phyloP scores from a whole-genome alignment of 2,797 vertebrate genomes.

The Chloroceryle inda region DNA sequence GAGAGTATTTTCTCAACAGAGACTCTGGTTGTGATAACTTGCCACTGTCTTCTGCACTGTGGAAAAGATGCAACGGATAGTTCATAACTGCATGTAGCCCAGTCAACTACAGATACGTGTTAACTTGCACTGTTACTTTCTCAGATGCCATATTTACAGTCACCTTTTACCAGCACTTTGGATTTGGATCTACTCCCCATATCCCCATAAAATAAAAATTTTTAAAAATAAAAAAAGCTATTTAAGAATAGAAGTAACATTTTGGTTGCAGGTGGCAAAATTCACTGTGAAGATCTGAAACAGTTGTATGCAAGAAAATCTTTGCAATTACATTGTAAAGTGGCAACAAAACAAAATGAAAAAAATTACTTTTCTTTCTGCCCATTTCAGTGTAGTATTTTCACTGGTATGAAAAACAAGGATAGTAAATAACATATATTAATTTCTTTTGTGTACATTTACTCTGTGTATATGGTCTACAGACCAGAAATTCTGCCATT shows the following conservation, averaged over 20 bases:
- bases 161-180: neutral
- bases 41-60: slow-evolving; percentile 29
- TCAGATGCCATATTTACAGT: slow-evolving; percentile 5
- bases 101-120: slow-evolving; percentile 1
- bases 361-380: neutral
- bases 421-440: neutral
- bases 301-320: neutral
- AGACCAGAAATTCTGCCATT: neutral
- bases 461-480: neutral
- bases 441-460: neutral
- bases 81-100: slow-evolving; percentile 21
- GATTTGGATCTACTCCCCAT: neutral
- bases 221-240: neutral
- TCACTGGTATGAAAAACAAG: neutral
- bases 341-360: neutral
- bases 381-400: neutral
- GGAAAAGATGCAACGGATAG: slow-evolving; percentile 38
- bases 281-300: neutral
- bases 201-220: neutral
- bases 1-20: neutral
- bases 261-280: neutral
- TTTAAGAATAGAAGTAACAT: neutral
- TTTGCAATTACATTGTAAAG: neutral
- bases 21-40: neutral
- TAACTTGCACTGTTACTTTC: neutral